A percentile compares a stretch with the other conserved stretches of the same genome.
These are phyloP conservation scores for Orestias chungarensis DNA, from an alignment of 2,797 vertebrate genomes.

Conservation along the genomic window DNA sequence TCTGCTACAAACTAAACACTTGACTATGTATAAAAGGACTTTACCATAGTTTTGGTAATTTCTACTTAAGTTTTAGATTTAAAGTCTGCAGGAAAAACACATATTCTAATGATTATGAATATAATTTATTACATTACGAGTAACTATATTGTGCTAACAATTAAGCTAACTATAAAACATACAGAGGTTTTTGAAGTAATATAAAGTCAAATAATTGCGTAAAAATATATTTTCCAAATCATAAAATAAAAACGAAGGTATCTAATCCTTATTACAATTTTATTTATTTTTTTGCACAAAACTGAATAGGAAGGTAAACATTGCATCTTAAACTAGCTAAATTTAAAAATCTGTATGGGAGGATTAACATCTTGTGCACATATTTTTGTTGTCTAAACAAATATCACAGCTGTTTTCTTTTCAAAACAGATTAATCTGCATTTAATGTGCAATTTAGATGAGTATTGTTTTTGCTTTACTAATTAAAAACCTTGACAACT, in stretches of 20 bases:
- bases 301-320: conserved; percentile 16
- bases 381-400: not conserved
- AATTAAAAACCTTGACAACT: not conserved
- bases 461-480: not conserved
- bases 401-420: not conserved
- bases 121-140: conserved; percentile 19
- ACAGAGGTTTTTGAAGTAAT: not conserved
- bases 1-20: not conserved
- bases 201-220: not conserved
- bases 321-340: conserved; percentile 14
- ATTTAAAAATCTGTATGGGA: conserved; percentile 11
- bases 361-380: not conserved
- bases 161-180: not conserved
- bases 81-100: conserved; percentile 15
- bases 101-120: conserved; percentile 22
- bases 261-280: not conserved
- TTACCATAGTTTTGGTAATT: not conserved
- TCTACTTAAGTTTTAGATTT: not conserved
- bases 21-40: not conserved
- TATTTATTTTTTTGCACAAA: not conserved
- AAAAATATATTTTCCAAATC: not conserved
- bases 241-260: not conserved
- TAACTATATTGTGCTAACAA: conserved; percentile 10
- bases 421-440: not conserved
- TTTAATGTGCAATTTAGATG: not conserved